Evolutionary conservation across 2,888 invertebrate species (phyloP).

Genomic region (Aphrophora alni): DNA sequence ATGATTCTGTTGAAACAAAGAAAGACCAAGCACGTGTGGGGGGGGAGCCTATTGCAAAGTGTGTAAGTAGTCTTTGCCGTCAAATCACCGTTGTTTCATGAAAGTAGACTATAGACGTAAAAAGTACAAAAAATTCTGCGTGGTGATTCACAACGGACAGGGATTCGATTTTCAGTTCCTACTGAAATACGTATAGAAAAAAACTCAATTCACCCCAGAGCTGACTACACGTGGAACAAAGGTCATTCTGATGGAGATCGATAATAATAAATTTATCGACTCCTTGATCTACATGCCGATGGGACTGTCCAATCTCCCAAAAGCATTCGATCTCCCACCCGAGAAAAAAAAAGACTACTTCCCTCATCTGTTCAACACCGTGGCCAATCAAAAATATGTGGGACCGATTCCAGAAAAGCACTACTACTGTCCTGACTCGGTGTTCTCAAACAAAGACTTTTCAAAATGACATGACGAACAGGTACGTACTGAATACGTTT

Average conservation of each 20-base stretch:
- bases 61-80: too few relatives aligned
- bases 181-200: not conserved
- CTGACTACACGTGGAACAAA: constrained; percentile 2
- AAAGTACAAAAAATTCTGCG: too few relatives aligned
- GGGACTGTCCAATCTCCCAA: constrained; percentile 47
- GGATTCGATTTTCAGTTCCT: constrained; percentile 17
- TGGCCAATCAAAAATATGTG: constrained; percentile 48
- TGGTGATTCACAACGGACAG: constrained; percentile 11
- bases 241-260: constrained; percentile 10
- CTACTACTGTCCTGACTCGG: constrained; percentile 46
- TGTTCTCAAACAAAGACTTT: constrained; percentile 41
- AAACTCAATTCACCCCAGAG: too few relatives aligned
- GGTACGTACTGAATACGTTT: constrained; percentile 41
- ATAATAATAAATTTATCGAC: constrained; percentile 10
- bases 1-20: too few relatives aligned
- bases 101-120: too few relatives aligned
- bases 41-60: too few relatives aligned
- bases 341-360: constrained; percentile 49
- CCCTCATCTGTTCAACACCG: constrained; percentile 50
- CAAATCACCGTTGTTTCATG: too few relatives aligned
- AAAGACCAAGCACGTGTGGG: too few relatives aligned
- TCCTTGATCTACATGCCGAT: constrained; percentile 52
- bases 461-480: constrained; percentile 47
- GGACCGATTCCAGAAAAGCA: constrained; percentile 45
- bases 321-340: constrained; percentile 49